Conservation (phyloP, 2,113 vertebrate genomes). For the Irena cyanogastra region DNA sequence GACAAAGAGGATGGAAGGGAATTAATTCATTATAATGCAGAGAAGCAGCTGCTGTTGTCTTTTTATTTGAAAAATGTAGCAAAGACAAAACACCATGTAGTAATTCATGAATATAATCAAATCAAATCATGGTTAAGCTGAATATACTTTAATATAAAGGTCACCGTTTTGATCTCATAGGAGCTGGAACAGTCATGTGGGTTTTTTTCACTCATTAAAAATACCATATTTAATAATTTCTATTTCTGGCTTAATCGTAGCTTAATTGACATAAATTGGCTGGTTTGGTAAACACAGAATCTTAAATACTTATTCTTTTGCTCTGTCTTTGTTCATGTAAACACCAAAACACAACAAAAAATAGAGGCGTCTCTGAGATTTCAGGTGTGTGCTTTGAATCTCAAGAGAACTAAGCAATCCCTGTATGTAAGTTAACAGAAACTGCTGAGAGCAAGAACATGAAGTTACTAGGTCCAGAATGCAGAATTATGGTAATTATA, state of each 20-base stretch:
- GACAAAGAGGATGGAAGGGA: not conserved
- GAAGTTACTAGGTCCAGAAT: not conserved
- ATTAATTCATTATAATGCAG: not conserved
- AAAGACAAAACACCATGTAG: not conserved
- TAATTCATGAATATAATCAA: not conserved
- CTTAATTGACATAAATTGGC: not conserved
- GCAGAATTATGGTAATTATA: not conserved
- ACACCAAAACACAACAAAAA: not conserved
- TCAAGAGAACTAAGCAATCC: not conserved
- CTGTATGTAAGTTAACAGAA: not conserved
- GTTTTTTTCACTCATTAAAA: not conserved
- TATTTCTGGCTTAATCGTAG: not conserved
- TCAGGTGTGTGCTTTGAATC: not conserved
- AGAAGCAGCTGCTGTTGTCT: not conserved
- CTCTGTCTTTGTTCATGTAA: not conserved
- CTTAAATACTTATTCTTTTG: not conserved
- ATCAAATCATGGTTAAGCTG: not conserved
- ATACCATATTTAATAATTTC: not conserved
- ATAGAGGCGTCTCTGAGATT: not conserved
- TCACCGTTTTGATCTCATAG: not conserved
- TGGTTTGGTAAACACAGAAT: not conserved
- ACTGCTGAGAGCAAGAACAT: not conserved
- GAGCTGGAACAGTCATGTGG: not conserved
- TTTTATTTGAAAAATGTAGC: not conserved
- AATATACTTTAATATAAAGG: not conserved